Base-by-base conservation (phyloP, 2,113 vertebrate genomes). In the Scalopus aquaticus region DNA sequence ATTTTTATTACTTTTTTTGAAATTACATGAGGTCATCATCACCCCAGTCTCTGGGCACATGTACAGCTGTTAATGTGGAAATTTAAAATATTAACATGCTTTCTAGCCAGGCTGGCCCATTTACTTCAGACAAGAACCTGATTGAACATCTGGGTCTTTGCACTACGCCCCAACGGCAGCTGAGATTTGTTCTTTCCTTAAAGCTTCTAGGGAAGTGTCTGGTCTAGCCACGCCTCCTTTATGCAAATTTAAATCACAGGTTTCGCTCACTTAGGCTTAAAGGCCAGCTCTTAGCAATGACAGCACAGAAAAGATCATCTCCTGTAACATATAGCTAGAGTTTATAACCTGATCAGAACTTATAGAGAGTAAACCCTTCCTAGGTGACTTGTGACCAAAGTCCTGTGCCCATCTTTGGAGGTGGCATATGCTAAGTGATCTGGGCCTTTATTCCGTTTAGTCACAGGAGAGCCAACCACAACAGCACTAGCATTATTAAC, bases 91-190 rank as follows among this genome's bases (percentile, higher is more conserved):
- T 94, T 94, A 95, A 49, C 92, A 84, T 85, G 90, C 84, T 94
- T 94, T 85, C 84, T 70, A 76, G 95, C 76, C 80, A 92, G 92
- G 84, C 37, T 73, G 93, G 94, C 80, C 72, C 87, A 93, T 97
- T 97, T 88, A 65, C 67, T 94, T 90, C 72, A 95, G 85, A 94
- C 49, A 78, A 82, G 77, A 91, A 79, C 26, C 22, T 78, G 77
- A 97, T 44, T 94, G 90, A 96, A 96, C 96, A 97, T 95, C 95
- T 97, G 97, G 82, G 96, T 90, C 96, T 95, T 90, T 35, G n/a
- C 26, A 65, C 62, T 37, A 9, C 11, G 49, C 82, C 13, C 86
- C 26, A 60, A 78, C 80, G 91, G 93, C 76, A 82, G 39, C 0
- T 35, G 94, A 95, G 83, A 81, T 54, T 39, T 80, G 46, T 77